Evolutionary conservation across 2,797 vertebrate genomes (phyloP).

Genomic region (Thripadectes ignobilis): DNA sequence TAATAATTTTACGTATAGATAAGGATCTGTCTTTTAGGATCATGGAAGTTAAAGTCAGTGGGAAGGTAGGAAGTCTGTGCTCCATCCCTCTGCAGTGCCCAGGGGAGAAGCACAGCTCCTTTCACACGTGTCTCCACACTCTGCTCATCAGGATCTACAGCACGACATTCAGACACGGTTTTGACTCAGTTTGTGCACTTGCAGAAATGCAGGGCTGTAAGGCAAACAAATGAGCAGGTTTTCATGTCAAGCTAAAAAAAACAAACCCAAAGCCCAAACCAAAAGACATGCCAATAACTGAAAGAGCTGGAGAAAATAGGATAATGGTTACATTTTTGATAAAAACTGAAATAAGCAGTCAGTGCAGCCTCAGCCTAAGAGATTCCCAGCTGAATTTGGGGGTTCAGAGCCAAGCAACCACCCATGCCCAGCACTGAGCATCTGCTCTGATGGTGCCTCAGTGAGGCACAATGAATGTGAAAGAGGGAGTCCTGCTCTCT

Average conservation of each 20-base stretch:
- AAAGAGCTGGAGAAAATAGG: background rate
- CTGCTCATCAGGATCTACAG: background rate
- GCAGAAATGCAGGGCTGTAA: background rate
- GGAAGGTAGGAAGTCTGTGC: background rate
- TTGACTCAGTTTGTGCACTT: background rate
- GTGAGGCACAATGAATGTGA: background rate
- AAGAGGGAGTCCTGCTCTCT: background rate
- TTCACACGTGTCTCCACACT: background rate
- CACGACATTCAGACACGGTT: accelerated
- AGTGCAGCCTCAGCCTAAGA: background rate
- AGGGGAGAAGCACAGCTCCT: background rate
- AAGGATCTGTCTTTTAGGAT: background rate
- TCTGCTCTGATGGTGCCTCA: background rate
- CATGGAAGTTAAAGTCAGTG: background rate
- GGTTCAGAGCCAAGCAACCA: background rate
- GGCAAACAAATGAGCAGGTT: background rate
- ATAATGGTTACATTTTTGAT: background rate
- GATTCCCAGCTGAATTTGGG: background rate
- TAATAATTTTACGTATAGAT: background rate
- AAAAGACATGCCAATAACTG: background rate
- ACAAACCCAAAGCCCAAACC: background rate
- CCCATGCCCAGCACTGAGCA: background rate
- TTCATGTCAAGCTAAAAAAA: background rate
- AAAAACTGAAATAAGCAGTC: background rate
- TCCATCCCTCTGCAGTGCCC: background rate